Conservation (phyloP, 2,113 vertebrate species). For the Podocnemis expansa region DNA sequence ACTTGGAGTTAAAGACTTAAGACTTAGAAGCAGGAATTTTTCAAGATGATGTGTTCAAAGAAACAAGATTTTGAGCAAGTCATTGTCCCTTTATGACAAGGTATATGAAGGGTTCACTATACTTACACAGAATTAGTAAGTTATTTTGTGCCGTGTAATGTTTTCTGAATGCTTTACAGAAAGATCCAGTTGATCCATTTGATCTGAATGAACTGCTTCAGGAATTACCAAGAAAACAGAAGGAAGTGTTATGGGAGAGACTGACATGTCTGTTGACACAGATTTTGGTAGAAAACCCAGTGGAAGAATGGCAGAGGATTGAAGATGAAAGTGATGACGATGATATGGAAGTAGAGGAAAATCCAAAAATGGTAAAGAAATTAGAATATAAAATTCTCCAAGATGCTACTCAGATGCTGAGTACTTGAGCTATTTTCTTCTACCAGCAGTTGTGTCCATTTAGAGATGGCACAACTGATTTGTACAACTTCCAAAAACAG, state of each 20-base stretch:
- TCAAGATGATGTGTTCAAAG: background rate
- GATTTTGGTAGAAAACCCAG: constrained; percentile 79
- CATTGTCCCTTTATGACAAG: background rate
- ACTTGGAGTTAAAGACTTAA: background rate
- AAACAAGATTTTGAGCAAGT: background rate
- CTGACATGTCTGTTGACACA: constrained; percentile 79
- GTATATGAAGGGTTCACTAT: background rate
- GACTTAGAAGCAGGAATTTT: background rate
- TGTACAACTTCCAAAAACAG: background rate
- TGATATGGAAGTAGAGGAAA: constrained; percentile 78
- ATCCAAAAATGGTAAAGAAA: constrained; percentile 76
- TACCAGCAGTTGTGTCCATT: background rate
- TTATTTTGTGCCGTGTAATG: background rate
- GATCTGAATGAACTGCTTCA: constrained; percentile 89
- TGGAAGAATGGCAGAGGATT: constrained; percentile 80
- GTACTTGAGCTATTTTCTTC: background rate
- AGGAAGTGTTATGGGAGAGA: constrained; percentile 84
- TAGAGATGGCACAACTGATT: background rate
- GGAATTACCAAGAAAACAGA: constrained; percentile 87
- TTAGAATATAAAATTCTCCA: background rate
- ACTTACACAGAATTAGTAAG: background rate
- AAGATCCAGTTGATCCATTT: constrained; percentile 82
- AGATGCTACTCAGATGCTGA: background rate
- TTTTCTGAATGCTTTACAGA: constrained; percentile 76
- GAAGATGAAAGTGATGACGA: constrained; percentile 54